These are phyloP conservation scores for Passer montanus DNA, from an alignment of 2,113 vertebrate genomes.

Conservation along the genomic window DNA sequence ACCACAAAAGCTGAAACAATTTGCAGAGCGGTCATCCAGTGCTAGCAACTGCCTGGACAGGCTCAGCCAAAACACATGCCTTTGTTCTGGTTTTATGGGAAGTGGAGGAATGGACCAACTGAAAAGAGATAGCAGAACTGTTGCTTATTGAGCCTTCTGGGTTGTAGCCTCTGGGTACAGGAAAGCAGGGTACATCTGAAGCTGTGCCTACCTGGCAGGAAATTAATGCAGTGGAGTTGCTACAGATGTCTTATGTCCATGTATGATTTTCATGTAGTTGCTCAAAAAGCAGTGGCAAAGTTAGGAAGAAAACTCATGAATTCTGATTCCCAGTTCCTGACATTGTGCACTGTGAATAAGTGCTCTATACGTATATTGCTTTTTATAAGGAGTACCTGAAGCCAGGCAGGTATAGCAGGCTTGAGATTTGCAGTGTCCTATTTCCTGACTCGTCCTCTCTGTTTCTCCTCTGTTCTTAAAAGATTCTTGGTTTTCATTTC, in stretches of 20 bases:
- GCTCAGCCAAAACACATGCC: neutral
- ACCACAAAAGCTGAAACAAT: neutral
- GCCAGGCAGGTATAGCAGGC: neutral
- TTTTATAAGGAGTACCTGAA: neutral
- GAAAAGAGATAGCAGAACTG: neutral
- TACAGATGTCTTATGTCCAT: neutral
- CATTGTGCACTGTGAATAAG: neutral
- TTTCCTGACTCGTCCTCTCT: neutral
- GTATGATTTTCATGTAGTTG: neutral
- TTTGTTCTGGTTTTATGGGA: neutral
- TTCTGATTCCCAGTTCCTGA: neutral
- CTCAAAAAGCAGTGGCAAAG: neutral
- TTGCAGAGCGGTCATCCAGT: neutral
- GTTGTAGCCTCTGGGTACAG: neutral
- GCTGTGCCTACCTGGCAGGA: neutral
- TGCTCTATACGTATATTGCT: neutral
- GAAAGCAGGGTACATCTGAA: neutral
- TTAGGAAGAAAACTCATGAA: neutral
- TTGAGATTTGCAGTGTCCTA: neutral
- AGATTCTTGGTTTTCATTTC: constrained; percentile 32
- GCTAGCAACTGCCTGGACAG: neutral
- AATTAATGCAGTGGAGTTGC: neutral
- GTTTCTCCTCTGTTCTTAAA: constrained; percentile 10
- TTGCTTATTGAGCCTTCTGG: neutral
- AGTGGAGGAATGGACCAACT: neutral